Evolutionary conservation across 2,888 invertebrate genomes (phyloP).

Genomic region (Cremastinae sp.): DNA sequence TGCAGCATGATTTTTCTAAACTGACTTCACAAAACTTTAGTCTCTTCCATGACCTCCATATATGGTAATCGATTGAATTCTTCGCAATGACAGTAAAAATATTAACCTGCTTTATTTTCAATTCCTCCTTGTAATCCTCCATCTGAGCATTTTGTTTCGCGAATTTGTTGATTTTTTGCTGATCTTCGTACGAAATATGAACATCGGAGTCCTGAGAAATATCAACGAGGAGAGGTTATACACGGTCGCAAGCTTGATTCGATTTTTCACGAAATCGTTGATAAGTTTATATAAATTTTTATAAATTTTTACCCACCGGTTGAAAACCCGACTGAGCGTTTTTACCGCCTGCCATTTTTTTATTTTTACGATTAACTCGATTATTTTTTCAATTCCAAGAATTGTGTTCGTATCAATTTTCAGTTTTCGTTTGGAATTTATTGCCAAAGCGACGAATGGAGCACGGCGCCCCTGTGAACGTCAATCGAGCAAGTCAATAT

Average conservation of each 20-base stretch:
- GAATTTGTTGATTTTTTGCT: constrained; percentile 98
- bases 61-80: constrained; percentile 66
- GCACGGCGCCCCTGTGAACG: too few relatives aligned
- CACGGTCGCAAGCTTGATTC: constrained; percentile 1
- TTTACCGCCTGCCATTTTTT: constrained; percentile 73
- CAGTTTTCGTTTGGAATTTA: constrained; percentile 7
- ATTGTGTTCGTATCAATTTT: constrained; percentile 7
- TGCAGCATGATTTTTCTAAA: too few relatives aligned
- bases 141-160: constrained; percentile 95
- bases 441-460: not conserved
- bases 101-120: constrained; percentile 88
- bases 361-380: not conserved
- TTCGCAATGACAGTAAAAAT: not conserved
- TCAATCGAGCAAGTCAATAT: too few relatives aligned
- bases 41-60: constrained; percentile 64
- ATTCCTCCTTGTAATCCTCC: constrained; percentile 93
- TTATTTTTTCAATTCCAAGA: not conserved
- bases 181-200: constrained; percentile 97
- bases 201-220: constrained; percentile 90
- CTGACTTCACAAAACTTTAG: not conserved
- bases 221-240: constrained; percentile 62
- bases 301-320: constrained; percentile 82
- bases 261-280: constrained; percentile 45
- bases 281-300: constrained; percentile 29
- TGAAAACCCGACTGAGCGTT: constrained; percentile 85